Evolutionary conservation across 2,113 vertebrate species (phyloP).

Genomic region (Raja brachyura): DNA sequence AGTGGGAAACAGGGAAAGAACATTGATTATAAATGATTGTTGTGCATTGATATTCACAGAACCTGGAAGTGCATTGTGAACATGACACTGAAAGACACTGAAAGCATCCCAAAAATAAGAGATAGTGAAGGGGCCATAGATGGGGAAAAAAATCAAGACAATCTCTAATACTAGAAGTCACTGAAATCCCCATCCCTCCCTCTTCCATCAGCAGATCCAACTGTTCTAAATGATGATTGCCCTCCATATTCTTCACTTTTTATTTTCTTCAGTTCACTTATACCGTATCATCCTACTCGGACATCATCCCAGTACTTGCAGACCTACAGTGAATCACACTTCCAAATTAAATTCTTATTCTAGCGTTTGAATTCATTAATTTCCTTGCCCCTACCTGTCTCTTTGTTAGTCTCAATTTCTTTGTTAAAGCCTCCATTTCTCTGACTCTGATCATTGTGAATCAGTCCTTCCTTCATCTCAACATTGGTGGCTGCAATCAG

Average conservation of each 20-base stretch:
- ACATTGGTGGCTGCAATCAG: too few species aligned
- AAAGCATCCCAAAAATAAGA: too few species aligned
- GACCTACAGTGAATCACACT: not conserved
- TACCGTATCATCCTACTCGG: not conserved
- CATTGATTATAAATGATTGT: too few species aligned
- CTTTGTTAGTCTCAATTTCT: not conserved
- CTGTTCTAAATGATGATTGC: not conserved
- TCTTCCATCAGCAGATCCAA: not conserved
- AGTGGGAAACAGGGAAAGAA: too few species aligned
- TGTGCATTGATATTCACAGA: too few species aligned
- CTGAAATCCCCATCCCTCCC: not conserved
- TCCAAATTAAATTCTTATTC: not conserved
- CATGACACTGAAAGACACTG: too few species aligned
- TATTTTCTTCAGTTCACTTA: not conserved
- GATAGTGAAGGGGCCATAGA: too few species aligned
- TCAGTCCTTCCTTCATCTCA: not conserved
- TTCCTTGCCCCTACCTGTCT: not conserved
- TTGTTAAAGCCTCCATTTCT: not conserved
- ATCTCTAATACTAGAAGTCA: too few species aligned
- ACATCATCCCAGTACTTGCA: not conserved
- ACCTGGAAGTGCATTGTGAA: too few species aligned
- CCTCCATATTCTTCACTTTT: not conserved
- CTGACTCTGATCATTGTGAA: not conserved
- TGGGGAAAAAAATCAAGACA: too few species aligned
- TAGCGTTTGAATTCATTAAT: not conserved